phyloP scores from a whole-genome alignment of 1,140 invertebrate species.

The Patella vulgata region DNA sequence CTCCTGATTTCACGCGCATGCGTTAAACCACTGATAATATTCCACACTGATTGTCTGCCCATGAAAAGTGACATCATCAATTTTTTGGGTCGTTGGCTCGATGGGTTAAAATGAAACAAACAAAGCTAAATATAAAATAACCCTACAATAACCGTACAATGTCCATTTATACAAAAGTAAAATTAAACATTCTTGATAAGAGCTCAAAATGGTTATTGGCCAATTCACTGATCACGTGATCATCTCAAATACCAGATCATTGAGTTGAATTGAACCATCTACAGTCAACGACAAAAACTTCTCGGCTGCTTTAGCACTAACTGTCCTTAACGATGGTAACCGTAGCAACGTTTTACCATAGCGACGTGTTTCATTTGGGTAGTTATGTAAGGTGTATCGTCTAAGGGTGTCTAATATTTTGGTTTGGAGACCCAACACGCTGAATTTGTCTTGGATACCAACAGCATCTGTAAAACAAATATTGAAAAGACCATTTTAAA shows the following conservation, averaged over 20 bases:
- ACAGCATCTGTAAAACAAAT: slow-evolving; percentile 55
- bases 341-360: slow-evolving; percentile 64
- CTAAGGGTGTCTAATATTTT: slow-evolving; percentile 58
- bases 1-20: too few relatives aligned
- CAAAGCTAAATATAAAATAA: too few relatives aligned
- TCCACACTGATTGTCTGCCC: too few relatives aligned
- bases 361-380: slow-evolving; percentile 50
- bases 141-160: too few relatives aligned
- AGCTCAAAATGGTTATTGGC: too few relatives aligned
- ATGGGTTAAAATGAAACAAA: too few relatives aligned
- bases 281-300: slow-evolving; percentile 63
- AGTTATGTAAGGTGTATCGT: slow-evolving; percentile 47
- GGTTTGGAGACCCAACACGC: slow-evolving; percentile 53
- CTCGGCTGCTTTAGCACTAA: slow-evolving; percentile 65
- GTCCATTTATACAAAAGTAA: too few relatives aligned
- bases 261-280: slow-evolving; percentile 60
- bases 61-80: too few relatives aligned
- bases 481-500: too few relatives aligned
- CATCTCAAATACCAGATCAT: slow-evolving; percentile 64
- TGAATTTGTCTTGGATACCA: slow-evolving; percentile 55
- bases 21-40: too few relatives aligned
- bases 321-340: slow-evolving; percentile 59
- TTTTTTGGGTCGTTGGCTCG: too few relatives aligned
- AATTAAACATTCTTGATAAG: too few relatives aligned
- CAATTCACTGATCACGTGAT: slow-evolving; percentile 52